Evolutionary conservation across 2,888 invertebrate genomes (phyloP).

Genomic region (Apamea anceps): DNA sequence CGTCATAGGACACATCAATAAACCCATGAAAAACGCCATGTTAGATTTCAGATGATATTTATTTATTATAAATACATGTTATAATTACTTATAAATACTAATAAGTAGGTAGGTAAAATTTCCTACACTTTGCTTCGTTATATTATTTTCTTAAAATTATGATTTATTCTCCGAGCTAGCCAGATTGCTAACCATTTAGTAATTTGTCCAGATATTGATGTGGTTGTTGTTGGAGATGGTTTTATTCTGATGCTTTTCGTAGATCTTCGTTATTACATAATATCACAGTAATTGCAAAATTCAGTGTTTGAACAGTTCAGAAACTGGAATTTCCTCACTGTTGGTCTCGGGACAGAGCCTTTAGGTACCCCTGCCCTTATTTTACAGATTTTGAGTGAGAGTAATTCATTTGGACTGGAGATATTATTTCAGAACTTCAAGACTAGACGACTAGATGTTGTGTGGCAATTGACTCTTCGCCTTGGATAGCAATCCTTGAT

Average conservation of each 20-base stretch:
- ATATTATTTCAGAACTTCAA: neutral
- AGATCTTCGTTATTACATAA: neutral
- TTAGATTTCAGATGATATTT: constrained; percentile 18
- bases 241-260: constrained; percentile 1
- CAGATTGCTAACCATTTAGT: neutral
- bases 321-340: neutral
- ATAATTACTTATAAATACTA: neutral
- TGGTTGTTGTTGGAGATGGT: neutral
- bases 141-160: neutral
- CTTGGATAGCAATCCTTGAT: neutral
- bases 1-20: constrained; percentile 29
- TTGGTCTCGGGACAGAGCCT: neutral
- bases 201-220: neutral
- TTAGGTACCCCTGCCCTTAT: neutral
- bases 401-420: neutral
- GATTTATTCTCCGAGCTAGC: neutral
- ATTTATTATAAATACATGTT: neutral
- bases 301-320: neutral
- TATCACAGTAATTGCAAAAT: neutral
- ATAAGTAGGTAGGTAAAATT: neutral
- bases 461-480: neutral
- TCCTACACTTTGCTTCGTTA: neutral
- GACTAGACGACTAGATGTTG: neutral
- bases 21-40: constrained; percentile 1
- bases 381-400: neutral